Base-by-base conservation (phyloP, 2,797 vertebrate species). In the Dendrocincla tyrannina region DNA sequence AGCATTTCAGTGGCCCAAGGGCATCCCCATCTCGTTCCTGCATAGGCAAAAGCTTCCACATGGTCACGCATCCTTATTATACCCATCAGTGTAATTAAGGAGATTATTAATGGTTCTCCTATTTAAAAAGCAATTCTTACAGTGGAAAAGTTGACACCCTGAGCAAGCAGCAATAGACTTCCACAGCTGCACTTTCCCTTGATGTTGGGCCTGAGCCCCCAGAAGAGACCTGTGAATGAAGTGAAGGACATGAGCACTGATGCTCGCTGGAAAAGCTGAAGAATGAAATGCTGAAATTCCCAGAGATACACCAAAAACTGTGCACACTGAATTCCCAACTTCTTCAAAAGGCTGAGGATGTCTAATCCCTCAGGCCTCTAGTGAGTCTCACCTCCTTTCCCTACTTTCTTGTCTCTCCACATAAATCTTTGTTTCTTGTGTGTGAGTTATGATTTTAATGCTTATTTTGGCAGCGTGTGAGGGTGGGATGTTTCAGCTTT, bases 381-480 rank as follows among this genome's bases (percentile, higher is more conserved):
- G 22, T 44, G 39, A 33, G 5, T 35, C 69, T 86, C 6, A 2
- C 83, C 59, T 86, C 76, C 41, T 55, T 72, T 78, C 46, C 30
- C 49, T 25, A 2, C 35, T 67, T 78, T 73, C 84, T 88, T 56
- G 35, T 42, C 47, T 90, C 70, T 84, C 33, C 60, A 39, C 16
- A 1, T 60, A 92, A 88, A 92, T 95, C 88, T 81, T 46, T 81
- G 66, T 81, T 93, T 76, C 85, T 94, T 77, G 33, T 69, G 73
- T 37, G 66, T 6, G 39, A 85, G 50, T 88, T 88, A 69, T 0
- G 73, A 47, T 68, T 60, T 86, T 64, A 49, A 42, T 73, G 93
- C 59, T 94, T 95, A 6, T 87, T 95, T 95, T 97, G 96, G 91
- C 96, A 88, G 19, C 3, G 42, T 0, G 5, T 64, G 42, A 28